These are phyloP conservation scores for Frieseomelitta varia DNA, from an alignment of 1,140 invertebrate species.

Conservation along the genomic window DNA sequence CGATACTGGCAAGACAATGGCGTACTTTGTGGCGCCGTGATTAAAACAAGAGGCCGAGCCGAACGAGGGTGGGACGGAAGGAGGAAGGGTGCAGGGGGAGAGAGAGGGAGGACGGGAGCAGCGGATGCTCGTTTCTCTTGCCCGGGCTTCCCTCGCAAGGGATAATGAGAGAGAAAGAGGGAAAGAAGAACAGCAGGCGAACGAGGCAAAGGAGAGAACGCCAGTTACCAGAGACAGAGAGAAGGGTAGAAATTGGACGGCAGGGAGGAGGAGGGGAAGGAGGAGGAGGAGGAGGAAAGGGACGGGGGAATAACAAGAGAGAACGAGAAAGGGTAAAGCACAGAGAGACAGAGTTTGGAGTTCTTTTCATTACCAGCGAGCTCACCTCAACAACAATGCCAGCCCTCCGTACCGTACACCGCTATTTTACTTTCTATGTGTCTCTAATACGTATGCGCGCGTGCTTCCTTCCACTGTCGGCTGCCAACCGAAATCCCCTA, in stretches of 20 bases:
- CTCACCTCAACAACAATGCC: constrained; percentile 67
- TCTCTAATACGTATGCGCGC: constrained; percentile 37
- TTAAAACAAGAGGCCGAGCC: constrained; percentile 78
- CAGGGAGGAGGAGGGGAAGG: too few species aligned
- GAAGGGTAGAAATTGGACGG: constrained; percentile 26
- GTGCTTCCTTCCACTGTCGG: neutral
- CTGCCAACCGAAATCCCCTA: neutral
- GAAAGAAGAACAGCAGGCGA: neutral
- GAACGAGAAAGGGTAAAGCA: constrained; percentile 44
- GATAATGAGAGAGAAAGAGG: constrained; percentile 63
- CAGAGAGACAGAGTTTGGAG: constrained; percentile 66
- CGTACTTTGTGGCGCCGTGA: constrained; percentile 79
- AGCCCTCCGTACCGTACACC: constrained; percentile 33
- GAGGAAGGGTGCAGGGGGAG: constrained; percentile 2
- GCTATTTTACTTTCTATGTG: constrained; percentile 25
- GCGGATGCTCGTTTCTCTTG: constrained; percentile 15
- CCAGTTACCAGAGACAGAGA: constrained; percentile 7
- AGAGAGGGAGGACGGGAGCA: constrained; percentile 58
- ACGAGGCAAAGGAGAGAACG: constrained; percentile 1
- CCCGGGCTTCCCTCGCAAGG: constrained; percentile 20
- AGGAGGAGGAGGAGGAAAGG: neutral
- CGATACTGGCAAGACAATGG: constrained; percentile 78
- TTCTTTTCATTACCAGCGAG: constrained; percentile 73
- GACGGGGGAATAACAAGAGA: constrained; percentile 33
- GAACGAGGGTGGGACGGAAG: constrained; percentile 39